Evolutionary conservation across 2,888 invertebrate species (phyloP).

Genomic region (Diabrotica balteata): DNA sequence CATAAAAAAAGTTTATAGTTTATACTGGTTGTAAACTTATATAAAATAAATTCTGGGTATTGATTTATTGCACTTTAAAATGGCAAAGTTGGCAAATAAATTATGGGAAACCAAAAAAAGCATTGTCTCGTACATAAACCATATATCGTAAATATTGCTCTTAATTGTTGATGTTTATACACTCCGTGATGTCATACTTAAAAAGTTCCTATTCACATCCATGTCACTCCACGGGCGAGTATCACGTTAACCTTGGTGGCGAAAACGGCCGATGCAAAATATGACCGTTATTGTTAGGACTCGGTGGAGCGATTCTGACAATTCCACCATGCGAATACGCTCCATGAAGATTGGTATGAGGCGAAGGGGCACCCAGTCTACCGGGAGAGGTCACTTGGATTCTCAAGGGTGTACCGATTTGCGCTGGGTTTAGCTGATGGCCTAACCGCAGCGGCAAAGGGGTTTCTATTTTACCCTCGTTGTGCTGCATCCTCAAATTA

Average conservation of each 20-base stretch:
- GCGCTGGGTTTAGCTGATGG: constrained; percentile 42
- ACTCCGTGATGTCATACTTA: constrained; percentile 13
- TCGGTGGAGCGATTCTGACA: constrained; percentile 58
- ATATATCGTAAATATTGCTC: not conserved
- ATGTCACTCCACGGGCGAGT: constrained; percentile 48
- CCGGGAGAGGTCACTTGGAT: constrained; percentile 56
- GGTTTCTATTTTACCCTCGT: constrained; percentile 49
- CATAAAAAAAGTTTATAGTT: no score
- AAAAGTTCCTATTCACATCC: constrained; percentile 42
- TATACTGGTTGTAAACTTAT: no score
- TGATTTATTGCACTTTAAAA: no score
- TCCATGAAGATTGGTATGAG: constrained; percentile 50
- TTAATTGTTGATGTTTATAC: not conserved
- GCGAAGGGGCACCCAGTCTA: constrained; percentile 45
- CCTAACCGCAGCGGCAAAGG: constrained; percentile 55
- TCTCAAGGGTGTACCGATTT: constrained; percentile 55
- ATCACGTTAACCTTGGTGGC: constrained; percentile 60
- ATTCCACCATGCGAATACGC: constrained; percentile 54
- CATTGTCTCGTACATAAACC: no score
- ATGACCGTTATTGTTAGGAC: constrained; percentile 51
- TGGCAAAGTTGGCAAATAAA: no score
- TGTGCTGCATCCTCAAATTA: constrained; percentile 42
- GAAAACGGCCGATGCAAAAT: constrained; percentile 60
- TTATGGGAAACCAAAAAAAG: no score
- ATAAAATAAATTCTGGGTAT: no score